Evolutionary conservation across 2,888 invertebrate genomes (phyloP), one percentile per base, ranked within the genome.

Genomic region (Ornithoptera priamus): DNA sequence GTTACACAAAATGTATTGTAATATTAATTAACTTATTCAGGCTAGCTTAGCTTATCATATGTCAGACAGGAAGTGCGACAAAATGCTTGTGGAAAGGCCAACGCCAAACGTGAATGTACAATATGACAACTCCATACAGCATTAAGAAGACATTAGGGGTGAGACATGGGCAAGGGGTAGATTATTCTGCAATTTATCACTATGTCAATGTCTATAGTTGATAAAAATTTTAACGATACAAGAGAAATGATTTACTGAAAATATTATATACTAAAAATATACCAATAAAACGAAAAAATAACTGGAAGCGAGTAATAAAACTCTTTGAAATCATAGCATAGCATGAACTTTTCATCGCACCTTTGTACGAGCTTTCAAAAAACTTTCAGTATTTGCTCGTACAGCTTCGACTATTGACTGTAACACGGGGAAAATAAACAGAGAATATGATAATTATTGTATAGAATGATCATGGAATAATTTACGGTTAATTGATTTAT

Each of bases 81-180:
- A 74, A 73, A 75, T 75, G 50, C 76, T 78, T 83, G 79, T 75
- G 78, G 78, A 84, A 82, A 79, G 80, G 80, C 81, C 81, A 82
- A 82, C 78, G 78, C 77, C 78, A 85, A 81, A 80, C 81, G 79
- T 82, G 85, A 88, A 87, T 86, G 85, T 87, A 86, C 87, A 87
- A 86, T 85, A 88, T 89, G 87, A 89, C 88, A 90, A 87, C 86
- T 88, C 85, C 85, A 86, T 88, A 85, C 86, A 84, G 88, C 90
- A 90, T 92, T 90, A 92, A 88, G 89, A 90, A 90, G 85, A 87
- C 89, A 90, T 91, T 90, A 90, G 86, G 86, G 83, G 81, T 81
- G 84, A 81, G 80, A 78, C 78, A 81, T 18, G 77, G 81, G 80
- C 81, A 80, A 82, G 82, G 85, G 85, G 85, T 82, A 83, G 85